phyloP scores from a whole-genome alignment of 1,140 invertebrate genomes.

The Andrena cerasifolii region DNA sequence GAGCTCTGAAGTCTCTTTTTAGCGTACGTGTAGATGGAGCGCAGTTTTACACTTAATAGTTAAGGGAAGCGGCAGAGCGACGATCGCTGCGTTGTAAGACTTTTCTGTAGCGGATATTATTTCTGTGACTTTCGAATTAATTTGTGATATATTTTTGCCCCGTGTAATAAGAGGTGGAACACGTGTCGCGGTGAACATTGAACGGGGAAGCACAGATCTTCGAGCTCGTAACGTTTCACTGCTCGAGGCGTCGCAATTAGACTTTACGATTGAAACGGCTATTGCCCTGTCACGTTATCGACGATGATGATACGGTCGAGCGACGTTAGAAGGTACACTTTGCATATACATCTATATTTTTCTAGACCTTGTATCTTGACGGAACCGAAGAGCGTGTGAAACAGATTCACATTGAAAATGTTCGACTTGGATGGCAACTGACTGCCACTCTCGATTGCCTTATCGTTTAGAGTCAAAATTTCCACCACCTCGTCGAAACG shows the following conservation, averaged over 20 bases:
- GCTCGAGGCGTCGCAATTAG: background rate
- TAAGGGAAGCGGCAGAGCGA: background rate
- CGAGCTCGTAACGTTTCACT: background rate
- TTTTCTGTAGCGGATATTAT: constrained; percentile 3
- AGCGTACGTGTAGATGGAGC: background rate
- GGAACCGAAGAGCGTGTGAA: background rate
- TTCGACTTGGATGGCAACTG: too few species aligned
- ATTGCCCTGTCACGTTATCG: background rate
- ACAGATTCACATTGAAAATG: background rate
- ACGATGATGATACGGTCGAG: background rate
- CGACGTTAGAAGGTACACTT: background rate
- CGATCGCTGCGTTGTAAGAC: background rate
- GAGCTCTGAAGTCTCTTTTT: background rate
- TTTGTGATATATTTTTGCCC: constrained; percentile 41
- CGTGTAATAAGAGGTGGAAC: background rate
- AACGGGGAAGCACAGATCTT: background rate
- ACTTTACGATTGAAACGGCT: background rate
- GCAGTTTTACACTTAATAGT: constrained; percentile 10
- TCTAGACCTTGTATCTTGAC: constrained; percentile 13
- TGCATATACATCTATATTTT: constrained; percentile 27
- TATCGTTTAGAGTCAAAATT: background rate
- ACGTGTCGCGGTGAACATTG: background rate
- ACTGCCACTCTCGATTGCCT: background rate
- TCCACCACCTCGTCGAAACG: background rate
- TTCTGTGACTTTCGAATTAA: constrained; percentile 21